Evolutionary conservation across 2,797 vertebrate genomes (phyloP), one percentile per base, ranked within the genome.

Genomic region (Rhynchotus rufescens): DNA sequence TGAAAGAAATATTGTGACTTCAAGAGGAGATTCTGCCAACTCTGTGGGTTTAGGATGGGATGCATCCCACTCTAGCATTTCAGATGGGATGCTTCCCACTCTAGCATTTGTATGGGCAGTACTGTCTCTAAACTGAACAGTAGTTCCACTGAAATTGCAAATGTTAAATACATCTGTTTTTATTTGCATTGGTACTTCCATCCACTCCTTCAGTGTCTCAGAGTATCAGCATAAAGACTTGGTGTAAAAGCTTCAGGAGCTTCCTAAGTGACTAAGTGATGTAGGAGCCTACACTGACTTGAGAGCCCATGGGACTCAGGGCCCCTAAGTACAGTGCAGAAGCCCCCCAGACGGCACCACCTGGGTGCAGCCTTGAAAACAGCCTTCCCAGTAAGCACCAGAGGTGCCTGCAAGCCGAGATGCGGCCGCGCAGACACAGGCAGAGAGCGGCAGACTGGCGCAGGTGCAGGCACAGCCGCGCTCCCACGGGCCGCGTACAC

Each of bases 401-500:
- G 45, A 66, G 74, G 34, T 56, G 26, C 42, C 75, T 34, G 7
- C 10, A 12, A 69, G 45, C 69, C 69, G 45, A 1, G 1, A 22
- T 52, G 34, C 45, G 32, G 34, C 59, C 3, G 1, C 21, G 32
- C 15, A 56, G 62, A 25, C 49, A 51, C 6, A 67, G 25, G 22
- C n/a, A 84, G 34, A 47, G 59, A 89, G 42, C 74, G 52, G 61
- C 68, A 80, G 22, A 49, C 26, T 8, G 40, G 16, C 30, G 68
- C 0, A 0, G 25, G 21, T 36, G 26, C 32, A 0, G 0, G 4
- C 6, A 1, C 56, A 88, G 44, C 15, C 30, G 2, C 54, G 20
- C 0, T 0, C 65, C 38, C 32, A 28, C 12, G 3, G 3, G 13
- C 0, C 15, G 10, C 30, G 30, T 7, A 20, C 30, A 10, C 54